Percentiles rank a stretch among this genome's conserved stretches.
These are phyloP conservation scores for Bemisia tabaci DNA, from an alignment of 1,140 invertebrate species.

Conservation along the genomic window DNA sequence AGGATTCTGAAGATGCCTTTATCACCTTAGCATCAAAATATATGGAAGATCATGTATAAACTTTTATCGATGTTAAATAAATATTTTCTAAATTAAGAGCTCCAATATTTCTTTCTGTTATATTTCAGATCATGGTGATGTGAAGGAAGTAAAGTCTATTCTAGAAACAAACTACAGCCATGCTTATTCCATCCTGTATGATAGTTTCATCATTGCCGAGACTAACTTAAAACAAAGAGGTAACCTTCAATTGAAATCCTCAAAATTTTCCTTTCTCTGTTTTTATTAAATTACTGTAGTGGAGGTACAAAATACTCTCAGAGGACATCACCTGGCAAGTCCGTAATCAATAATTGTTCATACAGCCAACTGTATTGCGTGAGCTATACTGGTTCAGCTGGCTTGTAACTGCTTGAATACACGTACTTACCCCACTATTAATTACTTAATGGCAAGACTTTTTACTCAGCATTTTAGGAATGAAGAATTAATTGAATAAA, in stretches of 20 bases:
- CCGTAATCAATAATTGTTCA: background rate
- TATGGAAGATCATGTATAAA: too few species aligned
- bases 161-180: constrained; percentile 90
- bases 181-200: constrained; percentile 89
- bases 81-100: too few species aligned
- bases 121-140: constrained; percentile 79
- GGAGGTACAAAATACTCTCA: too few species aligned
- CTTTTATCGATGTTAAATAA: too few species aligned
- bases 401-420: background rate
- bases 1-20: too few species aligned
- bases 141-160: constrained; percentile 74
- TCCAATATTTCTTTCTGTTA: too few species aligned
- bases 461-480: background rate
- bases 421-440: background rate
- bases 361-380: background rate
- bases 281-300: too few species aligned
- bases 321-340: background rate
- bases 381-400: constrained; percentile 2
- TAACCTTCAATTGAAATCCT: constrained; percentile 32
- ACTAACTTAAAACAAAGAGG: constrained; percentile 80
- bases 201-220: constrained; percentile 84
- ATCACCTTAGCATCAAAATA: too few species aligned
- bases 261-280: background rate
- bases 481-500: background rate
- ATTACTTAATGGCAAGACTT: background rate